These are phyloP conservation scores for Rotaria macrura DNA, from an alignment of 2,888 invertebrate genomes.

Conservation along the genomic window DNA sequence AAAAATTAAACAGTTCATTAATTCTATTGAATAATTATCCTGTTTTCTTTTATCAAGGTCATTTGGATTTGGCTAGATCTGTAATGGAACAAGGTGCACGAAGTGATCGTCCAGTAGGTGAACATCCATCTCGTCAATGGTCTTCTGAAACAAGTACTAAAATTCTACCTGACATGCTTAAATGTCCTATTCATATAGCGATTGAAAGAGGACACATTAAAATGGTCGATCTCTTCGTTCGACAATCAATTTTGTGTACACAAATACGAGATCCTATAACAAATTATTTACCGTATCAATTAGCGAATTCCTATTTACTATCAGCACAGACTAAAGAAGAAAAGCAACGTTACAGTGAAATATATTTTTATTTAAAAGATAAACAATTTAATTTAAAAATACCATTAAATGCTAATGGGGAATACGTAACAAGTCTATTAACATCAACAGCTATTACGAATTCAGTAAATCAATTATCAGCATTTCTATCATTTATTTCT, in stretches of 20 bases:
- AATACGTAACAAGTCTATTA: neutral
- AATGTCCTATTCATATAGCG: conserved; percentile 30
- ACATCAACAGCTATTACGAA: neutral
- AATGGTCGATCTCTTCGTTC: conserved; percentile 22
- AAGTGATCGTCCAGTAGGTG: conserved; percentile 23
- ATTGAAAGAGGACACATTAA: conserved; percentile 26
- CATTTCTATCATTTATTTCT: neutral
- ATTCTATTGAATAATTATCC: no score
- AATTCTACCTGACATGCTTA: neutral
- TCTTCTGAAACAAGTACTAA: neutral
- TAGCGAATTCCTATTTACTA: neutral
- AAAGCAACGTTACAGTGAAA: neutral
- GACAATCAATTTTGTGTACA: neutral
- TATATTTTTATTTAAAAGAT: neutral
- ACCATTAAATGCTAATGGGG: neutral
- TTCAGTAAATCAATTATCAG: neutral
- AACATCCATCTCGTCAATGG: conserved; percentile 33
- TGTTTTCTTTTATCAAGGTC: neutral
- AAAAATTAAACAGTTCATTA: no score
- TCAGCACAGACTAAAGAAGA: neutral
- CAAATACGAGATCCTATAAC: neutral
- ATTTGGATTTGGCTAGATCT: conserved; percentile 22
- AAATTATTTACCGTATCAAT: neutral
- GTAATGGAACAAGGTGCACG: conserved; percentile 17
- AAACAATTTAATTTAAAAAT: neutral